phyloP scores from a whole-genome alignment of 2,113 vertebrate species.

The Peucedramus taeniatus region DNA sequence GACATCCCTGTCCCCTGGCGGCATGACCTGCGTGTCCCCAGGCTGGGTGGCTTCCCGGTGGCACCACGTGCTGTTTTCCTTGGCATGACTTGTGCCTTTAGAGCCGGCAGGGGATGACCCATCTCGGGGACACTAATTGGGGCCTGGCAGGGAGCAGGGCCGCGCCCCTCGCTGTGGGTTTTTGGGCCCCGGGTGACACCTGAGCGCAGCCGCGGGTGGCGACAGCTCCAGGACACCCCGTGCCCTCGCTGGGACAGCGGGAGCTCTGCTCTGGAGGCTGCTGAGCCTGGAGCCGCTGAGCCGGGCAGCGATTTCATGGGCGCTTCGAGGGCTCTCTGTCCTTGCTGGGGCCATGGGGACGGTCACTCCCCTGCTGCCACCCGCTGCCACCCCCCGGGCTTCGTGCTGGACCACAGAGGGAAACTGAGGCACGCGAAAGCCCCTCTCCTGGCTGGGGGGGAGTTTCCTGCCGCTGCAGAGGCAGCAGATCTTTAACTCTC shows the following conservation, averaged over 20 bases:
- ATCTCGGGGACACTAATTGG: neutral
- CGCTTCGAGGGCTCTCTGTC: fast-evolving
- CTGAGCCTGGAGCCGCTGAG: fast-evolving
- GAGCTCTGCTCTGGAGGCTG: neutral
- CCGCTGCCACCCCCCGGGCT: neutral
- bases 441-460: neutral
- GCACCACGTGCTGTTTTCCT: neutral
- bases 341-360: neutral
- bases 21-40: neutral
- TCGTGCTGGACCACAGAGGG: neutral
- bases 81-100: neutral
- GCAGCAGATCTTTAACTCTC: neutral
- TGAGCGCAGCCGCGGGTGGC: fast-evolving
- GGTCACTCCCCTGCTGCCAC: neutral
- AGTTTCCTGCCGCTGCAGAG: neutral
- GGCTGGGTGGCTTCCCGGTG: neutral
- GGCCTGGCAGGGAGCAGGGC: neutral
- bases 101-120: neutral
- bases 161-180: fast-evolving
- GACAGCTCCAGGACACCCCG: neutral
- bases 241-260: fast-evolving
- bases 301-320: fast-evolving
- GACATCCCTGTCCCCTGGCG: neutral
- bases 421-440: neutral
- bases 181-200: neutral